A percentile compares a stretch with the other conserved stretches of the same genome.
Conservation (phyloP, 1,140 invertebrate species). For the Drosophila azteca region DNA sequence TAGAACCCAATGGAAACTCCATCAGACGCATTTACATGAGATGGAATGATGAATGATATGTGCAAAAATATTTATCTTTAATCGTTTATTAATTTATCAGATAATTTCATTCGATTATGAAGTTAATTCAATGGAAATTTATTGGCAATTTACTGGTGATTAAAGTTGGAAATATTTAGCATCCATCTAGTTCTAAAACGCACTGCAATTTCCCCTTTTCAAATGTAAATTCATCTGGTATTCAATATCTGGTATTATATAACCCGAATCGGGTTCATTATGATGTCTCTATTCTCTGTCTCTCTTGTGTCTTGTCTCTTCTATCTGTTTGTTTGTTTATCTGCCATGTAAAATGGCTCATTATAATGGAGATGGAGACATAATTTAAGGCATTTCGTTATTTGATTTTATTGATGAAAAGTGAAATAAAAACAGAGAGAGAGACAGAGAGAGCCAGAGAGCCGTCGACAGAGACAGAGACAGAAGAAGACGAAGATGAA, state of each 20-base stretch:
- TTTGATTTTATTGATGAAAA: constrained; percentile 70
- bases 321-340: constrained; percentile 34
- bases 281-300: constrained; percentile 19
- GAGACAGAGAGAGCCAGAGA: constrained; percentile 5
- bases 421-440: constrained; percentile 61
- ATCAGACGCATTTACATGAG: too few relatives aligned
- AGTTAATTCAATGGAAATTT: too few relatives aligned
- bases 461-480: constrained; percentile 10
- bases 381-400: constrained; percentile 44
- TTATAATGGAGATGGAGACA: constrained; percentile 21
- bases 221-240: constrained; percentile 31
- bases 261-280: constrained; percentile 20
- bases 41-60: too few relatives aligned
- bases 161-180: too few relatives aligned
- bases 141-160: too few relatives aligned
- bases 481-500: not conserved
- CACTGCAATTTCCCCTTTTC: too few relatives aligned
- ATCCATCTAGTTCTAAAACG: not conserved
- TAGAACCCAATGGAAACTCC: too few relatives aligned
- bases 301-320: constrained; percentile 29
- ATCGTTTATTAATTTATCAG: too few relatives aligned
- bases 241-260: constrained; percentile 40
- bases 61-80: too few relatives aligned
- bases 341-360: constrained; percentile 17
- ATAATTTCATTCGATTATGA: not conserved